phyloP scores from a whole-genome alignment of 2,797 vertebrate genomes.

The Poecilia gillii region DNA sequence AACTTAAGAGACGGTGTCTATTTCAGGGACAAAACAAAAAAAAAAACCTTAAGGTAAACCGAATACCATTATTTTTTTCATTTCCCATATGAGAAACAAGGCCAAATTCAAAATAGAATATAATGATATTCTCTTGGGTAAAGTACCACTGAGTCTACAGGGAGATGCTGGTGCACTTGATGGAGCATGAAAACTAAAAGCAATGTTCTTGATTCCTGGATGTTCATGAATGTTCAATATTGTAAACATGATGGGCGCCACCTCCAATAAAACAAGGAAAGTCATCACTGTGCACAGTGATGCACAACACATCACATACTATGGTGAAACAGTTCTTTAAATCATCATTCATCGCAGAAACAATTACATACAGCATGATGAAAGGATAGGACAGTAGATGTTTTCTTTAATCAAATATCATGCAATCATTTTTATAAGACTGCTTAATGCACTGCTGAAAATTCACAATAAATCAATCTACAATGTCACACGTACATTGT shows the following conservation, averaged over 20 bases:
- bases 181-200: constrained; percentile 37
- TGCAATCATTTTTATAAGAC: background rate
- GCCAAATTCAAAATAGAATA: constrained; percentile 18
- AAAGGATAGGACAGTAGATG: background rate
- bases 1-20: background rate
- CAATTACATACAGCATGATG: background rate
- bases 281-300: background rate
- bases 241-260: background rate
- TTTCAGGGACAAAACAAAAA: background rate
- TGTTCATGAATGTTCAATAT: constrained; percentile 19
- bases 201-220: background rate
- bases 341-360: constrained; percentile 12
- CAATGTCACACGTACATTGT: background rate
- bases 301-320: constrained; percentile 9
- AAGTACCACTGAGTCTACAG: background rate
- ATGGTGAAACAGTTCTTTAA: constrained; percentile 14
- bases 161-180: constrained; percentile 17
- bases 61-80: background rate
- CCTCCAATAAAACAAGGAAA: constrained; percentile 14
- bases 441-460: background rate
- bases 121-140: constrained; percentile 7
- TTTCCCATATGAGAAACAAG: constrained; percentile 8
- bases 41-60: background rate
- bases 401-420: background rate
- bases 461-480: background rate